A percentile compares a stretch with the other conserved stretches of the same genome.
Conservation (phyloP, 1,140 invertebrate genomes). For the Megathymus violae region DNA sequence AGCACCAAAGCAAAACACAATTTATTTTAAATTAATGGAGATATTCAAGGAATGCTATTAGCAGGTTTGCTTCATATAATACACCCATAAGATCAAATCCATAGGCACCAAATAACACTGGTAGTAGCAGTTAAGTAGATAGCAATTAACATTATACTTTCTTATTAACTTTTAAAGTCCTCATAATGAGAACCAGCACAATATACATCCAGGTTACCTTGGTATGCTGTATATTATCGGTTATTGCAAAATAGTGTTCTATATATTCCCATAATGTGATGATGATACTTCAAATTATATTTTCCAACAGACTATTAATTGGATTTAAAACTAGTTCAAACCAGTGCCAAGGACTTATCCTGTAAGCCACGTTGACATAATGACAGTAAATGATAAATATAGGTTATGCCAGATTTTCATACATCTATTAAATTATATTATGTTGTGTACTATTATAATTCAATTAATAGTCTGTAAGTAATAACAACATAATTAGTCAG, state of each 20-base stretch:
- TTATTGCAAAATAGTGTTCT: too few species aligned
- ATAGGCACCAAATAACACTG: constrained; percentile 19
- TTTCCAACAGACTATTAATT: not conserved
- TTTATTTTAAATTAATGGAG: constrained; percentile 34
- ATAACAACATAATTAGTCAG: constrained; percentile 24
- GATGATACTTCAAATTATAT: too few species aligned
- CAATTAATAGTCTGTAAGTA: constrained; percentile 1
- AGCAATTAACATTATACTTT: constrained; percentile 21
- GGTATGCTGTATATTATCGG: too few species aligned
- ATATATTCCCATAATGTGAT: too few species aligned
- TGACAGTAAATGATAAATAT: too few species aligned
- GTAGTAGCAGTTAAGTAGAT: constrained; percentile 8
- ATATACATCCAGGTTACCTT: too few species aligned
- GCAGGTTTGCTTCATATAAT: constrained; percentile 27
- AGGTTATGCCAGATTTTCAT: too few species aligned
- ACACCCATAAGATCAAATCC: not conserved
- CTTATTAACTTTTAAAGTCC: constrained; percentile 4
- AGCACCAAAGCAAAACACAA: constrained; percentile 54
- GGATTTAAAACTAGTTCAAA: not conserved
- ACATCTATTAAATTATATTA: constrained; percentile 3
- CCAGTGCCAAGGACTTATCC: too few species aligned
- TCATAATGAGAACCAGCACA: not conserved
- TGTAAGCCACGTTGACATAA: too few species aligned
- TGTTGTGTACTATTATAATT: not conserved
- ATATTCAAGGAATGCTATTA: constrained; percentile 50